phyloP scores from a whole-genome alignment of 2,888 invertebrate genomes.

The Orchesellides sinensis region DNA sequence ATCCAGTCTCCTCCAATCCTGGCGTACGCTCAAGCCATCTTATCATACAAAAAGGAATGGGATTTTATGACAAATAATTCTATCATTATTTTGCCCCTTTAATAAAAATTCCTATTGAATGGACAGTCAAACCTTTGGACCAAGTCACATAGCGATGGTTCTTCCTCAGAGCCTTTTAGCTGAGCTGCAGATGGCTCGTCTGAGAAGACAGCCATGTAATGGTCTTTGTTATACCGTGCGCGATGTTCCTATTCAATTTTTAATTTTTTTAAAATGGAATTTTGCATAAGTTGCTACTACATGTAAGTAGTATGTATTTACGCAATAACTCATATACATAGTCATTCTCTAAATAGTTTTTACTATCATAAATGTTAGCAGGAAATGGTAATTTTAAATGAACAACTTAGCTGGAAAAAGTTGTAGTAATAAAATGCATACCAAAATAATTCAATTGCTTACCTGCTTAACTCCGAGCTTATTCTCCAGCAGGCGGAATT shows the following conservation, averaged over 20 bases:
- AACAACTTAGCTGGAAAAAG: too few relatives aligned
- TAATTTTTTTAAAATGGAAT: too few relatives aligned
- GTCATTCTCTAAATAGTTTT: too few relatives aligned
- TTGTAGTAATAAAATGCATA: not conserved
- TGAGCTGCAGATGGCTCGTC: constrained; percentile 83
- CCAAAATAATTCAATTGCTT: constrained; percentile 60
- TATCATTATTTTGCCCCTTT: too few relatives aligned
- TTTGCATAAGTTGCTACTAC: too few relatives aligned
- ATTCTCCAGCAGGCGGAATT: constrained; percentile 97
- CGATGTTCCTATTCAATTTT: constrained; percentile 84
- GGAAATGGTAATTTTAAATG: too few relatives aligned
- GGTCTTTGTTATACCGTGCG: constrained; percentile 94
- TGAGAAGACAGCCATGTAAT: constrained; percentile 91
- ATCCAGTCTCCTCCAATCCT: constrained; percentile 89
- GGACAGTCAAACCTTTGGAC: constrained; percentile 85
- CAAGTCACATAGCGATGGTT: constrained; percentile 90
- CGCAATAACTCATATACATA: too few relatives aligned
- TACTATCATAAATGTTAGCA: too few relatives aligned
- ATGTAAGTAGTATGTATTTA: not conserved
- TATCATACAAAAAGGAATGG: too few relatives aligned
- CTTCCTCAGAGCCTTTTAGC: constrained; percentile 84
- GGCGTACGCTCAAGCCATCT: constrained; percentile 96
- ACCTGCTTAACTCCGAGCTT: constrained; percentile 84
- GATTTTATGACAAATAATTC: too few relatives aligned
- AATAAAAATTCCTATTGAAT: too few relatives aligned